Percentiles rank a stretch among this genome's conserved stretches.
Evolutionary conservation across 2,888 invertebrate species (phyloP).

Genomic region (Dysmachus trigonus): DNA sequence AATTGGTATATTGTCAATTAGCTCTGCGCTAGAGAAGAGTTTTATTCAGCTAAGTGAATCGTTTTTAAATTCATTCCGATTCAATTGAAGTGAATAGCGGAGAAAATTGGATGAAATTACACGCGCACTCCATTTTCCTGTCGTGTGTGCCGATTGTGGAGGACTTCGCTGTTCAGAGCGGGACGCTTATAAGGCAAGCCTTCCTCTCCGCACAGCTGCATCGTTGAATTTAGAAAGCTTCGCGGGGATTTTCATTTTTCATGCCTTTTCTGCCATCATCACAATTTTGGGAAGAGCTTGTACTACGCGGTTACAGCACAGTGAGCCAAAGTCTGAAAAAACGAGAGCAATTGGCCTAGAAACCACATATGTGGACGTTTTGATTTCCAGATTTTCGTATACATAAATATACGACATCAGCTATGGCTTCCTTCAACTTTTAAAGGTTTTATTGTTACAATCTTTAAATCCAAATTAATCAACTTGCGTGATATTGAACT

Average conservation of each 20-base stretch:
- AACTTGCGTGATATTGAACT: not conserved
- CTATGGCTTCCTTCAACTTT: not conserved
- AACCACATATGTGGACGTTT: not conserved
- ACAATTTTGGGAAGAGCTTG: not conserved
- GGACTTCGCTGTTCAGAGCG: not conserved
- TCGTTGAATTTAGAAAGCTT: not conserved
- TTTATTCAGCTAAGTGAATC: slow-evolving; percentile 45
- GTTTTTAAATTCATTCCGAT: slow-evolving; percentile 44
- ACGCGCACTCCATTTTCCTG: slow-evolving; percentile 31
- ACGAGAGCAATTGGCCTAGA: not conserved
- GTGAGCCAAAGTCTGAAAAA: not conserved
- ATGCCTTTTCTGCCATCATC: not conserved
- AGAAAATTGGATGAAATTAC: slow-evolving; percentile 45
- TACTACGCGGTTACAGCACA: not conserved
- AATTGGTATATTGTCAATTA: slow-evolving; percentile 57
- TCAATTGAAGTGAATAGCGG: slow-evolving; percentile 40
- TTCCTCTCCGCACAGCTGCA: not conserved
- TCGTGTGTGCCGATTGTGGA: not conserved
- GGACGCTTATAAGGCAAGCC: not conserved
- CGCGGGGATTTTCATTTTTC: not conserved
- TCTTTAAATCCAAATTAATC: not conserved
- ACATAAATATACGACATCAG: too few species aligned
- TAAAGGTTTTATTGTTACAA: not conserved
- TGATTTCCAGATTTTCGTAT: not conserved
- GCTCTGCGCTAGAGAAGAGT: slow-evolving; percentile 41